Evolutionary conservation across 2,797 vertebrate species (phyloP), one percentile per base, ranked within the genome.

Genomic region (Peromyscus nudipes): DNA sequence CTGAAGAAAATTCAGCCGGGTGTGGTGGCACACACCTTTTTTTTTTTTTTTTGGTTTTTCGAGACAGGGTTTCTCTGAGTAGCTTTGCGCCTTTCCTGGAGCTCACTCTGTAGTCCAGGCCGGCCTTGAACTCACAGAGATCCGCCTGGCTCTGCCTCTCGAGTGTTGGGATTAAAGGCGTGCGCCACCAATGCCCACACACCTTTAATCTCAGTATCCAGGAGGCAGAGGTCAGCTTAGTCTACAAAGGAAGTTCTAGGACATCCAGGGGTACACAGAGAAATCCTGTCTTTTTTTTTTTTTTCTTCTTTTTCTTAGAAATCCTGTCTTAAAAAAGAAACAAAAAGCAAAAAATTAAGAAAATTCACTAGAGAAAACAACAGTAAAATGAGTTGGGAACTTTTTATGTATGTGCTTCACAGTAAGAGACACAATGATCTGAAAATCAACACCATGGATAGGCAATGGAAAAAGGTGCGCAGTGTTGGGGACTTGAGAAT

Each of bases 361-460:
- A 73, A 88, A 57, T 73, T 73, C n/a, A 88, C n/a, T 57, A 40
- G 67, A 40, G 25, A 71, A 91, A 94, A 40, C 19, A 81, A 93
- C 87, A 95, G 49, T n/a, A 90, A 93, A 93, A 64, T 55, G 46
- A 65, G 34, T 55, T 87, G 40, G 43, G n/a, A 91, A 29, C 3
- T 85, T 92, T 89, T 89, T 67, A 89, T 2, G 3, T 49, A 79
- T 77, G 16, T 69, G 17, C 27, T 93, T 95, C 25, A 87, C 27
- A 81, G 40, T 19, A 79, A 80, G 77, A 96, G 37, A 43, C 21
- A 83, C 16, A 95, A 52, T 57, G 31, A 87, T 67, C 65, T 92
- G 65, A 97, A 96, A 92, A 67, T 52, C 46, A 89, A 77, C 29
- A 60, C 27, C 23, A 43, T 57, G 17, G 43, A 83, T 11, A 96